Percentiles rank a stretch among this genome's conserved stretches.
Evolutionary conservation across 1,140 invertebrate genomes (phyloP).

Genomic region (Drosophila dunni): DNA sequence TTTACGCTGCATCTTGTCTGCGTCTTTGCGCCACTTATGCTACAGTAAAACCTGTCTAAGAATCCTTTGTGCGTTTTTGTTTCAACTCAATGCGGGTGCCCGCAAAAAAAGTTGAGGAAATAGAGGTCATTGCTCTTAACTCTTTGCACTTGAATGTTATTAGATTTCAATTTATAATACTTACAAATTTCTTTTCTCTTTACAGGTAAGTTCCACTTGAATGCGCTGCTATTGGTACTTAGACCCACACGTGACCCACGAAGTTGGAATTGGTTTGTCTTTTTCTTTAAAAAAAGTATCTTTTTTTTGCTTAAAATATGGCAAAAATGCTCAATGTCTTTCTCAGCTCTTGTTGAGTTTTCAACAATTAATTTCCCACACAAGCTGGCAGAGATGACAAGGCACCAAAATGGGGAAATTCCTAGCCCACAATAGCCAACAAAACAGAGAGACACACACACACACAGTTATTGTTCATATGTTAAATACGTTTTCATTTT

Average conservation of each 20-base stretch:
- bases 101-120: conserved; percentile 68
- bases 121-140: conserved; percentile 59
- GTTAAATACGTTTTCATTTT: conserved; percentile 31
- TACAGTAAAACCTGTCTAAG: conserved; percentile 19
- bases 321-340: conserved; percentile 35
- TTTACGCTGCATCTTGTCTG: conserved; percentile 40
- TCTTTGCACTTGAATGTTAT: conserved; percentile 15
- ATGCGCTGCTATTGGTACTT: conserved; percentile 34
- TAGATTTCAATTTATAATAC: conserved; percentile 51
- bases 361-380: conserved; percentile 76
- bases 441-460: neutral
- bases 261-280: conserved; percentile 18
- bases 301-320: neutral
- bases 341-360: conserved; percentile 38
- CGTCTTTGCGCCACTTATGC: conserved; percentile 10
- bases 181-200: conserved; percentile 44
- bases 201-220: conserved; percentile 64
- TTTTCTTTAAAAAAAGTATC: neutral
- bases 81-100: conserved; percentile 39
- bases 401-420: conserved; percentile 76
- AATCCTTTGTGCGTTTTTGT: conserved; percentile 61
- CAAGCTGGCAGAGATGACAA: conserved; percentile 54
- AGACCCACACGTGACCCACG: conserved; percentile 32
- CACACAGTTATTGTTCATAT: conserved; percentile 14
- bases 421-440: conserved; percentile 41